Evolutionary conservation across 1,140 invertebrate genomes (phyloP), one percentile per base, ranked within the genome.

Genomic region (Cyclina sinensis): DNA sequence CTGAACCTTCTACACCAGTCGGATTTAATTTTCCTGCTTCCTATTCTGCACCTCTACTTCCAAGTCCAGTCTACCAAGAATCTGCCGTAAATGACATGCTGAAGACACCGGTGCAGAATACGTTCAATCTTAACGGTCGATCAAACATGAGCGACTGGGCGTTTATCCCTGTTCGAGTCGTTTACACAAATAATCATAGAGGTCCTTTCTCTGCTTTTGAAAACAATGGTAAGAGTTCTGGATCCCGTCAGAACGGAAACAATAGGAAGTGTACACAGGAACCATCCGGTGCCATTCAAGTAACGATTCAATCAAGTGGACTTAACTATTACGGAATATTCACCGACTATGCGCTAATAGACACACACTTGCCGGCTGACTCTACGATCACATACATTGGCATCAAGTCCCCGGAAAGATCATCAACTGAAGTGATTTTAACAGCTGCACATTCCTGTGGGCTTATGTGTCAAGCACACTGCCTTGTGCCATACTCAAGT

Each of bases 371-470:
- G 27, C 48, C 73, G 43, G 32, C 48, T 4, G 70, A 57, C 14
- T 78, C 70, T 9, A 32, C 48, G 3, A 54, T 27, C 1, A 24
- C 39, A 37, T 78, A 76, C 24, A 59, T 86, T 35, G 84, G 68
- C n/a, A 65, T 78, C 16, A 74, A 76, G 32, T 37, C 48, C 7
- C 84, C 84, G 5, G 54, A 59, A 14, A n/a, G 16, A 9, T 32
- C 27, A 4, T n/a, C 14, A 14, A 73, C 84, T n/a, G 37, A 78
- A n/a, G 35, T 70, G 14, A 59, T 86, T 37, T 35, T 86, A 14
- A 59, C 84, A 37, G 84, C 84, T 11, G 35, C n/a, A 46, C 73
- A 86, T 43, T 57, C 62, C 11, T 86, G 84, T 65, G 84, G 84
- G n/a, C 37, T 27, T 11, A 86, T 86, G 84, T 86, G 84, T 37